A percentile compares a stretch with the other conserved stretches of the same genome.
phyloP scores from a whole-genome alignment of 2,113 vertebrate species.

The Leptocoma aspasia region DNA sequence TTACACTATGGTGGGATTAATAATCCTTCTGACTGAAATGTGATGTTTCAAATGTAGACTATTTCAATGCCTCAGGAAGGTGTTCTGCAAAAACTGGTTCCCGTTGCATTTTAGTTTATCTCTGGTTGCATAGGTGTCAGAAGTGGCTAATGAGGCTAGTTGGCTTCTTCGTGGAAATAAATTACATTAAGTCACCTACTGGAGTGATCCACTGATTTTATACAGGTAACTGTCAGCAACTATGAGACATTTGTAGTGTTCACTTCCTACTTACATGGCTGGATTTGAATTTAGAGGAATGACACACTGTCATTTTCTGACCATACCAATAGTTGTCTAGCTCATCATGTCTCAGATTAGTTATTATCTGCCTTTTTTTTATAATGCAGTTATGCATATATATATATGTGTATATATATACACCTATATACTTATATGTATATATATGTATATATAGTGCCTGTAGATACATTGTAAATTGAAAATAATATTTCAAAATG shows the following conservation, averaged over 20 bases:
- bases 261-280: background rate
- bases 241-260: background rate
- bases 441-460: background rate
- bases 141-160: background rate
- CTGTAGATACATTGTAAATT: background rate
- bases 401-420: no score
- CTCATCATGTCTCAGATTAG: background rate
- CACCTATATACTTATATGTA: no score
- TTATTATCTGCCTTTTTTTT: background rate
- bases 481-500: background rate
- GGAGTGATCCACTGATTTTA: background rate
- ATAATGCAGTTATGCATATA: background rate
- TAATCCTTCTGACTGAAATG: background rate
- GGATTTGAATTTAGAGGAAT: background rate
- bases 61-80: background rate
- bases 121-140: background rate
- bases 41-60: rapidly evolving
- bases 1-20: background rate
- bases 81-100: background rate
- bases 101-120: background rate
- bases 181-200: background rate
- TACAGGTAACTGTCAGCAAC: background rate
- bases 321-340: background rate
- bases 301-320: background rate
- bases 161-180: background rate